These are phyloP conservation scores for Brachionus asplanchnoidis DNA, from an alignment of 1,140 invertebrate genomes.

Conservation along the genomic window DNA sequence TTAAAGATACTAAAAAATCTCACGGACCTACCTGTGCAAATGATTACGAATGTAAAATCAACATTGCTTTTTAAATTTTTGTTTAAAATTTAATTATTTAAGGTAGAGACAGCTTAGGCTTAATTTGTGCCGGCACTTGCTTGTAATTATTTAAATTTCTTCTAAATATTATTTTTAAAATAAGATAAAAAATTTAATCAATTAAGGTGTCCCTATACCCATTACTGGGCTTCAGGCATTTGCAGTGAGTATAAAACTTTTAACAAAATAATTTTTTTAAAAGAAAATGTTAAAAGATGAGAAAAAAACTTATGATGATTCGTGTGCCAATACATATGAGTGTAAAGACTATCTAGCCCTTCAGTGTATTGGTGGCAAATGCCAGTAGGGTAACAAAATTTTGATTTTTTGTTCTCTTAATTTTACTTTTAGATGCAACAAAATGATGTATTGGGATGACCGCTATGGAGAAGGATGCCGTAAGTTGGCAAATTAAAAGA, in stretches of 20 bases:
- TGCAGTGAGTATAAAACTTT: not conserved
- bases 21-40: not conserved
- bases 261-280: no score
- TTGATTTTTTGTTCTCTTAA: not conserved
- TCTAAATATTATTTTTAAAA: not conserved
- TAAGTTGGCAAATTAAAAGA: not conserved
- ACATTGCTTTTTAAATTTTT: not conserved
- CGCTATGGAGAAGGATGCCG: not conserved
- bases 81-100: not conserved
- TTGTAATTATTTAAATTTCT: not conserved
- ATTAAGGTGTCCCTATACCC: not conserved
- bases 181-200: not conserved
- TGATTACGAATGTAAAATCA: not conserved
- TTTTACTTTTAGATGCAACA: not conserved
- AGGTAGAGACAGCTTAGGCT: not conserved
- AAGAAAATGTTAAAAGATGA: not conserved
- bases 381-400: not conserved
- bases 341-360: conserved; percentile 22
- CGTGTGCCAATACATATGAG: not conserved
- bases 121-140: not conserved
- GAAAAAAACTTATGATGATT: not conserved
- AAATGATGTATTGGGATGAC: not conserved
- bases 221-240: not conserved
- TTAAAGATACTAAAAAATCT: not conserved
- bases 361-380: not conserved